These are phyloP conservation scores for Mercenaria mercenaria DNA, from an alignment of 1,140 invertebrate genomes.

Conservation along the genomic window DNA sequence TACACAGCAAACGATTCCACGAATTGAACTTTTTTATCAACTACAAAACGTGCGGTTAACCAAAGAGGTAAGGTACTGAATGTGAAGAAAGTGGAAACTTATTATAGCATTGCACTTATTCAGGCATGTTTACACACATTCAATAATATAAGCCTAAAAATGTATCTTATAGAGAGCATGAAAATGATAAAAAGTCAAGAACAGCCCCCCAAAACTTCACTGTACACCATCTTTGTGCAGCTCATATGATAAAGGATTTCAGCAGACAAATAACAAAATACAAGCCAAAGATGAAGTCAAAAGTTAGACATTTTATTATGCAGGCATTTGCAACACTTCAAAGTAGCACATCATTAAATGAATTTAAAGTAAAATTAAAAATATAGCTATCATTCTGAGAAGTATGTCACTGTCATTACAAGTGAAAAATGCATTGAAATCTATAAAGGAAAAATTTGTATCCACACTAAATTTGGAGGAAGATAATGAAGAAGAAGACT, in stretches of 20 bases:
- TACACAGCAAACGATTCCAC: slow-evolving; percentile 27
- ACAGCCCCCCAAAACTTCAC: background rate
- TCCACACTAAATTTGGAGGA: too few species aligned
- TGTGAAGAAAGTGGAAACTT: background rate
- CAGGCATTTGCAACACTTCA: background rate
- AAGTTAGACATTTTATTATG: background rate
- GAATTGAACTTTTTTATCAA: background rate
- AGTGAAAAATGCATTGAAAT: too few species aligned
- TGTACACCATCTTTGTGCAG: background rate
- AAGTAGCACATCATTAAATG: too few species aligned
- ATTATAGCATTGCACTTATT: background rate
- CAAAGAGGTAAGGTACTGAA: too few species aligned
- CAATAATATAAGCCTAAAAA: background rate
- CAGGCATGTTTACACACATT: background rate
- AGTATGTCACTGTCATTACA: too few species aligned
- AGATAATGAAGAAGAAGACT: too few species aligned
- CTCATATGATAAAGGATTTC: background rate
- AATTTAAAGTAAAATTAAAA: too few species aligned
- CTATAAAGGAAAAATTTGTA: too few species aligned
- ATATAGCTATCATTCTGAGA: too few species aligned
- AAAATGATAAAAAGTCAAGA: background rate
- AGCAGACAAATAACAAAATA: background rate
- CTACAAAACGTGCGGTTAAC: too few species aligned
- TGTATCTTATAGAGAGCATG: background rate
- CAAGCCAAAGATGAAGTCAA: background rate